Percentiles rank a stretch among this genome's conserved stretches.
Evolutionary conservation across 2,888 invertebrate species (phyloP).

Genomic region (Notocelia uddmanniana): DNA sequence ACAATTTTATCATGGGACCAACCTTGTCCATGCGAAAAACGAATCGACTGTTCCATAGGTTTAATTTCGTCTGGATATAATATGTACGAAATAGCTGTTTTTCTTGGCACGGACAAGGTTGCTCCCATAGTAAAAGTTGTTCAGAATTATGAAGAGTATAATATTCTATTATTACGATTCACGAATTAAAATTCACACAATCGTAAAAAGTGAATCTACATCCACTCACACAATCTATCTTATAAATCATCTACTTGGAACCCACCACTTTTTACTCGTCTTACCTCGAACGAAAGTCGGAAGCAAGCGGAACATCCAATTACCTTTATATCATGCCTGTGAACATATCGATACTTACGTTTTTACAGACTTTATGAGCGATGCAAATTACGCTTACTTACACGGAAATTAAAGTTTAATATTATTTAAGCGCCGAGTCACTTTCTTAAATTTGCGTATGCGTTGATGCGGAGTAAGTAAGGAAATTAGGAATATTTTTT

Average conservation of each 20-base stretch:
- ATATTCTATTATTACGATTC: too few species aligned
- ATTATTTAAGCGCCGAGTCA: conserved; percentile 3
- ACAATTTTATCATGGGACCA: too few species aligned
- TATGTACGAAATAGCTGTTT: too few species aligned
- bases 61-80: too few species aligned
- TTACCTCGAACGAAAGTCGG: conserved; percentile 44
- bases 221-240: neutral
- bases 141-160: too few species aligned
- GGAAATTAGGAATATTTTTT: neutral
- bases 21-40: too few species aligned
- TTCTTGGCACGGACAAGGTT: too few species aligned
- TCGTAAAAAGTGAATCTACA: conserved; percentile 10
- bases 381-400: conserved; percentile 23
- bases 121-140: too few species aligned
- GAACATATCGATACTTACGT: conserved; percentile 36
- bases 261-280: conserved; percentile 23
- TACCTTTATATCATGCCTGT: conserved; percentile 39
- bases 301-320: conserved; percentile 38
- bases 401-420: conserved; percentile 27
- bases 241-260: conserved; percentile 8
- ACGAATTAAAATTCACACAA: too few species aligned
- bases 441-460: conserved; percentile 35
- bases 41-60: too few species aligned
- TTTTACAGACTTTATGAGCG: conserved; percentile 15
- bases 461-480: neutral